Evolutionary conservation across 2,888 invertebrate genomes (phyloP), one percentile per base, ranked within the genome.

Genomic region (Nomada lathburiana): DNA sequence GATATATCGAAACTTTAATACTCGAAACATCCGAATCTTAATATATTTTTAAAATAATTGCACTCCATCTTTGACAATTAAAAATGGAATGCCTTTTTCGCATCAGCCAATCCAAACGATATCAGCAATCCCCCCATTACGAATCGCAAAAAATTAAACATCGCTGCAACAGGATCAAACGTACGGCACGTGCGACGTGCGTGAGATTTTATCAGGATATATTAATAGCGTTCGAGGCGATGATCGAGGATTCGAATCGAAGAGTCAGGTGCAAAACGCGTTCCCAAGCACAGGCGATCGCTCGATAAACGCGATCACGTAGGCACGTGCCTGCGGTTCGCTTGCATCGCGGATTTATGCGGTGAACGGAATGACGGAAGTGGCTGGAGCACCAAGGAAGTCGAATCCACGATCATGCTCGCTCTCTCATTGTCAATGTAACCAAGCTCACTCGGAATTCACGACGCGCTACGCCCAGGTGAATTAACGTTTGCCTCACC

Each of bases 321-420:
- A 77, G 74, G 67, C 84, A 76, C 69, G 84, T 78, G 76, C 47
- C 60, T 72, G 62, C 67, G 16, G 36, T 26, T 83, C 74, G 62
- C 50, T 67, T n/a, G 76, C 36, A 20, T 53, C 55, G 36, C 71
- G 69, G 69, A 83, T 86, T 85, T 77, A 63, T 67, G 68, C 67
- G 53, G 18, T 53, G 42, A 42, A 53, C 63, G 47, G 80, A 42
- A 77, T 84, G 84, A 73, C 84, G 85, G 87, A 86, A 87, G 75
- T 65, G 50, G 79, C 44, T 50, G 70, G 73, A 50, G 60, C 67
- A 59, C 20, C 53, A 74, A 68, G 70, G 75, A 84, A 86, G 82
- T 77, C 67, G 62, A 60, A 47, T 64, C 63, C 59, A 60, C 78
- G 78, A 86, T 69, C 73, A 62, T 78, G 68, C 69, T 13, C 65